phyloP scores from a whole-genome alignment of 2,113 vertebrate genomes.

The Crotophaga sulcirostris region DNA sequence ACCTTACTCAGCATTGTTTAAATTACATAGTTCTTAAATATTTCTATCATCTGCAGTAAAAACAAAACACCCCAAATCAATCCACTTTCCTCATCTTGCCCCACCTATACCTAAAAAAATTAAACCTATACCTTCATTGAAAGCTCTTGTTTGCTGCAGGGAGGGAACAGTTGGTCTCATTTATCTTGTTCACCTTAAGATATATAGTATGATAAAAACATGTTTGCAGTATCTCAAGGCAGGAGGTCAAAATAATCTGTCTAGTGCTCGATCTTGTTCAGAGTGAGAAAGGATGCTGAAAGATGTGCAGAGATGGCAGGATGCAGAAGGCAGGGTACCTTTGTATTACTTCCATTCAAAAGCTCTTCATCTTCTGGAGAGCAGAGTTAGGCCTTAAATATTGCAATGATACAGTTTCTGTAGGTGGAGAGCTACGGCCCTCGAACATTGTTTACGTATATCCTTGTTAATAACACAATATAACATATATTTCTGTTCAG shows the following conservation, averaged over 20 bases:
- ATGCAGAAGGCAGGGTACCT: not conserved
- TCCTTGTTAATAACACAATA: not conserved
- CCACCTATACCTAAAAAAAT: not conserved
- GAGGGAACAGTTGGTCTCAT: not conserved
- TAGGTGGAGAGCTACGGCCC: not conserved
- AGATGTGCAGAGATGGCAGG: not conserved
- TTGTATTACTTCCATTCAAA: not conserved
- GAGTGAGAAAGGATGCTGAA: not conserved
- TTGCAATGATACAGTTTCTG: not conserved
- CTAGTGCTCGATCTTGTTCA: rapidly evolving
- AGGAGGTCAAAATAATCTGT: not conserved
- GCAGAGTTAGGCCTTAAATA: not conserved
- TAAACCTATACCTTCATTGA: not conserved
- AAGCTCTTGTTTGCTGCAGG: not conserved
- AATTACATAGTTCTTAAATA: not conserved
- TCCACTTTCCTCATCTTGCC: not conserved
- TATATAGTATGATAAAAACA: not conserved
- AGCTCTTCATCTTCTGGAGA: not conserved
- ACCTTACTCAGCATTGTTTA: not conserved
- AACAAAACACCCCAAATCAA: not conserved
- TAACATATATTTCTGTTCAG: not conserved
- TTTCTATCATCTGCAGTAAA: rapidly evolving
- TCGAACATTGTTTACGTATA: not conserved
- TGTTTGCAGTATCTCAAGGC: not conserved
- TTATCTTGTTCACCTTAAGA: not conserved